Evolutionary conservation across 2,888 invertebrate species (phyloP).

Genomic region (Perizoma affinitatum): DNA sequence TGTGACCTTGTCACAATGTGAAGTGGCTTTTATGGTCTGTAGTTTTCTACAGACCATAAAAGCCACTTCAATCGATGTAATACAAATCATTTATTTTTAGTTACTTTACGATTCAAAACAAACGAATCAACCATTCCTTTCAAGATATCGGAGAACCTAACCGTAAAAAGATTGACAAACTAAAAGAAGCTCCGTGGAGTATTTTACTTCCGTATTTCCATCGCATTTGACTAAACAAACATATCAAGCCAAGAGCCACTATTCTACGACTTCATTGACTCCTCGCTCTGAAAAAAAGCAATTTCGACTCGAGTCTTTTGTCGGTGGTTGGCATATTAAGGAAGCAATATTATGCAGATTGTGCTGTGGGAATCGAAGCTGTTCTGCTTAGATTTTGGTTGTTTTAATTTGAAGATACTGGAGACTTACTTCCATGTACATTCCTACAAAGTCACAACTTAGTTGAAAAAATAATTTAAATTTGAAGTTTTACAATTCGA

Average conservation of each 20-base stretch:
- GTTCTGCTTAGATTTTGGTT: slow-evolving; percentile 13
- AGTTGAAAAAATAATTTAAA: too few species aligned
- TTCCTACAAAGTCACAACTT: too few species aligned
- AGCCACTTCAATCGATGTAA: neutral
- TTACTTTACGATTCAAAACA: slow-evolving; percentile 5
- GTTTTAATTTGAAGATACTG: neutral
- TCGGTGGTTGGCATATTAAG: slow-evolving; percentile 69
- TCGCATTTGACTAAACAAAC: slow-evolving; percentile 82
- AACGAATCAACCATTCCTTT: slow-evolving; percentile 25
- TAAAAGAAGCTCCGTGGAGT: slow-evolving; percentile 57
- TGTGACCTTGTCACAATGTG: too few species aligned
- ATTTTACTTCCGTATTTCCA: slow-evolving; percentile 69
- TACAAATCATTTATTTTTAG: neutral
- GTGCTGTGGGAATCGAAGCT: slow-evolving; percentile 37
- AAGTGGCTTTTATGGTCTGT: too few species aligned
- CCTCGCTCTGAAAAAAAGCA: slow-evolving; percentile 75
- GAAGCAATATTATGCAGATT: slow-evolving; percentile 82
- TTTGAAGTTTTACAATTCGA: too few species aligned
- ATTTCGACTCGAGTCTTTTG: slow-evolving; percentile 67
- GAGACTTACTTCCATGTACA: too few species aligned
- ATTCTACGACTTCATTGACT: slow-evolving; percentile 76
- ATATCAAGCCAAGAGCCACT: slow-evolving; percentile 70
- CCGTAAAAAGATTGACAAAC: slow-evolving; percentile 54
- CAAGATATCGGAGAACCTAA: slow-evolving; percentile 31
- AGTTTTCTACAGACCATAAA: too few species aligned